Base-by-base conservation (phyloP, 2,888 invertebrate species). In the Parasteatoda lunata region DNA sequence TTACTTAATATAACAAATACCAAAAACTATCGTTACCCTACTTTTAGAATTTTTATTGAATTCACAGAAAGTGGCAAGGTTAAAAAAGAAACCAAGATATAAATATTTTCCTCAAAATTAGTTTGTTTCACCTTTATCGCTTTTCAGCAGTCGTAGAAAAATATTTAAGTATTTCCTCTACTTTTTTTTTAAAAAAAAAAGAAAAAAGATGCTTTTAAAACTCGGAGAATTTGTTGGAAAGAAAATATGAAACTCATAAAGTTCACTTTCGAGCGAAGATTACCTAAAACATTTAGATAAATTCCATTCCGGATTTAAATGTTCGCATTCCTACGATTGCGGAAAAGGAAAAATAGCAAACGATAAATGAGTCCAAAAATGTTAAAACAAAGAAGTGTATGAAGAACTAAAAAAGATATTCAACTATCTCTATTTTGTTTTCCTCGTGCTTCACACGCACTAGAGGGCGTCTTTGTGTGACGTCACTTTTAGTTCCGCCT, bases 391-490 rank as follows among this genome's bases (percentile, higher is more conserved):
- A 69, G 15, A 64, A 54, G 7, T 47, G 13, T 8, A 75, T 15
- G 4, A 13, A 52, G n/a, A 8, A 11, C 15, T 52, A 30, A 69
- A 71, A 79, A 79, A 71, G 51, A 15, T 45, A 13, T 30, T 52
- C 59, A 79, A 79, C 68, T 77, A 49, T 11, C 15, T 66, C 51
- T 45, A 71, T 81, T 81, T 69, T 52, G 48, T 48, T 73, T 52
- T 68, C 52, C 45, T 71, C 71, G 59, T 52, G 73, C 68, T 81
- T 75, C 68, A 47, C 59, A 48, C 51, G 82, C 59, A 70, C 82
- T 51, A 76, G 82, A 70, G 82, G 82, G 82, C 82, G 82, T 76
- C 30, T n/a, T 82, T 59, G 15, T 45, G 64, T 64, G 69, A 70
- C 76, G 70, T 82, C 76, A 76, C 72, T 71, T n/a, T 11, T 52